phyloP scores from a whole-genome alignment of 2,113 vertebrate genomes.

The Perca schrenkii region DNA sequence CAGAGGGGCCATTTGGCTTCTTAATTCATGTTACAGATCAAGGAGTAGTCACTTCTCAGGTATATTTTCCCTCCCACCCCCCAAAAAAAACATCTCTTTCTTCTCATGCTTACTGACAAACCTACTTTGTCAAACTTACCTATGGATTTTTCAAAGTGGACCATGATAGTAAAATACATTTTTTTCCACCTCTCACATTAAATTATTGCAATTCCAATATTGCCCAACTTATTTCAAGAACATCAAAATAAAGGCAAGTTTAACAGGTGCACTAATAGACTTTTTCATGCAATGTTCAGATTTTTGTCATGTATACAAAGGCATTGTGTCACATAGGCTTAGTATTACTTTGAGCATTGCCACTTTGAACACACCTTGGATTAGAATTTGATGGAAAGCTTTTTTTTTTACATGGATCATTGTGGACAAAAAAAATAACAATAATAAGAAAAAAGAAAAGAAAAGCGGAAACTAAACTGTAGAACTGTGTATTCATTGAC shows the following conservation, averaged over 20 bases:
- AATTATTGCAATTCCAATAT: conserved; percentile 74
- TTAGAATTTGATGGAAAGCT: conserved; percentile 56
- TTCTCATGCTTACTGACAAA: conserved; percentile 63
- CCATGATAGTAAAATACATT: conserved; percentile 44
- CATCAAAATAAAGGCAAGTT: conserved; percentile 79
- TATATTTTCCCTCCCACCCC: neutral
- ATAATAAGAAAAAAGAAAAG: conserved; percentile 33
- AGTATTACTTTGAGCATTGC: conserved; percentile 64
- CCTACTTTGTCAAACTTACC: conserved; percentile 52
- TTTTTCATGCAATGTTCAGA: conserved; percentile 80
- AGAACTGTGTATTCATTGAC: conserved; percentile 61
- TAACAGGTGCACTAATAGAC: conserved; percentile 80
- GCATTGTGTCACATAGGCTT: conserved; percentile 69
- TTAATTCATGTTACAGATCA: conserved; percentile 51
- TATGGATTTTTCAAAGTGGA: conserved; percentile 46
- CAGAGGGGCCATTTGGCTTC: conserved; percentile 55
- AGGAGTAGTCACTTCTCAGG: conserved; percentile 46
- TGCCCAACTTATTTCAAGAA: conserved; percentile 65
- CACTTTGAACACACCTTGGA: conserved; percentile 67
- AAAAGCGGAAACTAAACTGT: conserved; percentile 46
- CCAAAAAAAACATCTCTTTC: conserved; percentile 4
- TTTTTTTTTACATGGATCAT: conserved; percentile 55
- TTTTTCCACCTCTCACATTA: conserved; percentile 38
- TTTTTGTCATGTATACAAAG: conserved; percentile 78
- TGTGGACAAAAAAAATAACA: conserved; percentile 45